Evolutionary conservation across 2,113 vertebrate genomes (phyloP).

Genomic region (Oryzias javanicus): DNA sequence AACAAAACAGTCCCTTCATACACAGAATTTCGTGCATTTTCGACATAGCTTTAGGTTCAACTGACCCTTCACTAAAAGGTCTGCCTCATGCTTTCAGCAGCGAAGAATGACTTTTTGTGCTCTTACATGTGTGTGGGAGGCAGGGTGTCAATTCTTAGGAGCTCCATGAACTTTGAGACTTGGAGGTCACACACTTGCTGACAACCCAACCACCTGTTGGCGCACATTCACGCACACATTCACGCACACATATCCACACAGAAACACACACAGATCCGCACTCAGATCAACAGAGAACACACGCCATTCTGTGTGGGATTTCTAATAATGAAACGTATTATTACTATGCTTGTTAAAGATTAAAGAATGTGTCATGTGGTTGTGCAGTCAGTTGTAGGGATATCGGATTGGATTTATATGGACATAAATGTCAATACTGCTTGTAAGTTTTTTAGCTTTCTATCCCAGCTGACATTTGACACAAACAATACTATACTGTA

Average conservation of each 20-base stretch:
- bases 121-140: neutral
- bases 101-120: constrained; percentile 13
- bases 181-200: constrained; percentile 57
- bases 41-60: too few species aligned
- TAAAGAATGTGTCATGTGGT: neutral
- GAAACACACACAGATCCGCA: constrained; percentile 27
- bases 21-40: too few species aligned
- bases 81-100: constrained; percentile 8
- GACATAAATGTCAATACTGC: neutral
- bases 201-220: constrained; percentile 64
- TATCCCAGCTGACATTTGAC: too few species aligned
- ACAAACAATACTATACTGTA: too few species aligned
- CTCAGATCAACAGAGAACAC: constrained; percentile 22
- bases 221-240: constrained; percentile 27
- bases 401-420: neutral
- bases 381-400: neutral
- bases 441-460: too few species aligned
- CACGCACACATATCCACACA: constrained; percentile 22
- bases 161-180: constrained; percentile 62
- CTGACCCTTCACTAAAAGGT: neutral
- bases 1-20: too few species aligned
- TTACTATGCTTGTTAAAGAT: constrained; percentile 12
- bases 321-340: constrained; percentile 18
- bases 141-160: constrained; percentile 36
- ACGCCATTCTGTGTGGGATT: constrained; percentile 40